A percentile compares a stretch with the other conserved stretches of the same genome.
phyloP scores from a whole-genome alignment of 2,797 vertebrate species.

The Pristis pectinata region DNA sequence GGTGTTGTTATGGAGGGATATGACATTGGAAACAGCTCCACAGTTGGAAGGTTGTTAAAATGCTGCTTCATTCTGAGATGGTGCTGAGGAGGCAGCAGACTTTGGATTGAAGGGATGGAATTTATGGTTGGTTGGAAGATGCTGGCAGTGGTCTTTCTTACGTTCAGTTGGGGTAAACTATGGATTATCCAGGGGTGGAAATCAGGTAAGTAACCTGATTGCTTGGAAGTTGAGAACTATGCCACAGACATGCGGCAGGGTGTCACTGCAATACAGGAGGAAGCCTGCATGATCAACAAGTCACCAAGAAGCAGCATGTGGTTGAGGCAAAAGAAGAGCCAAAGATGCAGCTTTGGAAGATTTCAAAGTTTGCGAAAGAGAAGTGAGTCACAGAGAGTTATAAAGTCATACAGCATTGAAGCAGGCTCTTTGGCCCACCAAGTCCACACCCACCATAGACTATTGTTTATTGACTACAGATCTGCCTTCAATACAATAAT shows the following conservation, averaged over 20 bases:
- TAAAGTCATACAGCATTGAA: too few relatives aligned
- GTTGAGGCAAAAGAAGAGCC: neutral
- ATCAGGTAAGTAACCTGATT: neutral
- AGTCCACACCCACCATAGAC: too few relatives aligned
- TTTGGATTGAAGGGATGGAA: neutral
- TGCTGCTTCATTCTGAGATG: neutral
- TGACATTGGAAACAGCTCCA: neutral
- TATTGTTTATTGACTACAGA: too few relatives aligned
- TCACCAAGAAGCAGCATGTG: neutral
- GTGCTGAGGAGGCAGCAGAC: neutral
- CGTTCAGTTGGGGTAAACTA: neutral
- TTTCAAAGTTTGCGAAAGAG: neutral
- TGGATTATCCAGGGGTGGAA: neutral
- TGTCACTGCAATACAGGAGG: neutral
- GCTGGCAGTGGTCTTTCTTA: neutral
- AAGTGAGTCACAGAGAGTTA: too few relatives aligned
- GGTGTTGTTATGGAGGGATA: neutral
- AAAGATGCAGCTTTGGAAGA: neutral
- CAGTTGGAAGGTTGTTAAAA: neutral
- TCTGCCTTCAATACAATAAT: too few relatives aligned
- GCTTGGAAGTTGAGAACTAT: neutral
- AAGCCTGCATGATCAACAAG: neutral
- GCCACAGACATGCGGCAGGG: neutral
- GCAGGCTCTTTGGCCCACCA: too few relatives aligned
- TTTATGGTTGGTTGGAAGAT: neutral